phyloP scores from a whole-genome alignment of 2,797 vertebrate genomes.

The Dipus sagitta region DNA sequence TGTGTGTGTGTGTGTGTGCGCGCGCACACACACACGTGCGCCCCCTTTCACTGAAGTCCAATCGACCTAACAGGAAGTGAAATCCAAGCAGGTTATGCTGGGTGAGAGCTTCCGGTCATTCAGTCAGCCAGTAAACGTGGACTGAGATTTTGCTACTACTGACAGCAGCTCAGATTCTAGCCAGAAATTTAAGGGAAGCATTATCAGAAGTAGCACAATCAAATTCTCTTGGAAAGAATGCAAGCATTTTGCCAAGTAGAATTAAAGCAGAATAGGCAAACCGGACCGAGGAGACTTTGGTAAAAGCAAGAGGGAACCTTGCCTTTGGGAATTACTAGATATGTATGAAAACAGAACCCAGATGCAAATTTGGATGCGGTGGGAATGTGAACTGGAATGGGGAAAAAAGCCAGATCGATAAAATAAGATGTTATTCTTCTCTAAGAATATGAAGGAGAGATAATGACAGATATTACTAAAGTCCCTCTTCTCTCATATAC shows the following conservation, averaged over 20 bases:
- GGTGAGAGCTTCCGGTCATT: not conserved
- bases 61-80: not conserved
- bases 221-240: not conserved
- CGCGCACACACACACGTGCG: too few species aligned
- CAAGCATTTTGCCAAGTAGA: not conserved
- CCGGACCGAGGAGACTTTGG: not conserved
- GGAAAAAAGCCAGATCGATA: not conserved
- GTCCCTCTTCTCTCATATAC: not conserved
- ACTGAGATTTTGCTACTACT: not conserved
- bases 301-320: not conserved
- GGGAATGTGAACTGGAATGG: not conserved
- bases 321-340: not conserved
- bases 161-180: not conserved
- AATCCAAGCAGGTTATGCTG: not conserved
- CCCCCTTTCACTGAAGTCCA: not conserved
- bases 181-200: slow-evolving; percentile 4
- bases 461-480: not conserved
- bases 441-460: too few species aligned
- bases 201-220: not conserved
- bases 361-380: not conserved
- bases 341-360: not conserved
- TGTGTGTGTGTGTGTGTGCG: too few species aligned
- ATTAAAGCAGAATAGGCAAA: not conserved
- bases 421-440: not conserved
- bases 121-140: not conserved